Base-by-base conservation (phyloP, 2,113 vertebrate species). In the Pomatorhinus ruficollis region DNA sequence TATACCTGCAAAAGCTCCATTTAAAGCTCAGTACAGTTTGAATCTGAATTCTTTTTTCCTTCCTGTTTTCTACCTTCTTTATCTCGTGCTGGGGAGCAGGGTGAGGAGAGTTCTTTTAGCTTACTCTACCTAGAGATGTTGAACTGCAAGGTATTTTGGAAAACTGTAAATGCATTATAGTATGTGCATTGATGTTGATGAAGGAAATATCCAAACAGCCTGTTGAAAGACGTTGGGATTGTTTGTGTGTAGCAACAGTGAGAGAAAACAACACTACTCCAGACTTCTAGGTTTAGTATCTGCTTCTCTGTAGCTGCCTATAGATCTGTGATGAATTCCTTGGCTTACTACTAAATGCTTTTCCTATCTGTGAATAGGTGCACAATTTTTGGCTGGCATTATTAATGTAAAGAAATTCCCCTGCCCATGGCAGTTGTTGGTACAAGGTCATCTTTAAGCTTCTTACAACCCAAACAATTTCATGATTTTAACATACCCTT, bases 321-420 rank as follows among this genome's bases (percentile, higher is more conserved):
- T 50, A 85, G 54, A 76, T 97, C 90, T 97, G 91, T 97, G 95
- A 94, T 96, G 82, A 95, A 63, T 96, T 93, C 79, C 96, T 97
- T 92, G 59, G 86, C 84, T 94, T 96, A 75, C 60, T 95, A 66
- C 75, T 94, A 95, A 49, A 31, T 65, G 78, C 87, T 78, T 87
- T 47, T 82, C 60, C 42, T 94, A 10, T 61, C 23, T 87, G 90
- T 97, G 95, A 86, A 53, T 96, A 97, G 94, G 82, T 96, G 94
- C 89, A 89, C 71, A 94, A 76, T 93, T 97, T 95, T 96, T 97
- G 61, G 72, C 81, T 89, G 77, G 63, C 87, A 77, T 66, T 93
- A 44, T 65, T 92, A 59, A 82, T 52, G 39, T 80, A 91, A 88
- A 86, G 54, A 94, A 76, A 42, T 56, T 42, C 33, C 49, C 54